Percentiles rank a stretch among this genome's conserved stretches.
phyloP scores from a whole-genome alignment of 2,888 invertebrate genomes.

The Melanophora roralis region DNA sequence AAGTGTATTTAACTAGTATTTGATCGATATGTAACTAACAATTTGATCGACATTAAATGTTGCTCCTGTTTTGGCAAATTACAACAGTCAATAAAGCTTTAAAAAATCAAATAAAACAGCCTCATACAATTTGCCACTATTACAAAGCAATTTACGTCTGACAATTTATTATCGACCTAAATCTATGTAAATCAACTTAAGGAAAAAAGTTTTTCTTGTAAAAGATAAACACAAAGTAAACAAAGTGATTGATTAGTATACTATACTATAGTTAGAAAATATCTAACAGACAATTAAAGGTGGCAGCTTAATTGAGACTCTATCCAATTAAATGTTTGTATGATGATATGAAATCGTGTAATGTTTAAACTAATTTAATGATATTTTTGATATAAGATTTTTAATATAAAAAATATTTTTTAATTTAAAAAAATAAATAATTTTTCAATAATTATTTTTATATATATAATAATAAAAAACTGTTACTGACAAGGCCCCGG shows the following conservation, averaged over 20 bases:
- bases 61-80: conserved; percentile 69
- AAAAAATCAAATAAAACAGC: background rate
- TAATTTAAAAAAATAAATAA: background rate
- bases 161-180: conserved; percentile 36
- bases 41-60: conserved; percentile 74
- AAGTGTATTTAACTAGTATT: conserved; percentile 37
- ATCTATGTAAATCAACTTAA: conserved; percentile 2
- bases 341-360: conserved; percentile 63
- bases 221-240: background rate
- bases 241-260: conserved; percentile 29
- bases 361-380: conserved; percentile 65
- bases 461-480: background rate
- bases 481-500: conserved; percentile 71
- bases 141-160: conserved; percentile 48
- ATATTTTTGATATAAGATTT: too few relatives aligned
- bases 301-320: conserved; percentile 72
- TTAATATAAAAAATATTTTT: conserved; percentile 15
- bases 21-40: conserved; percentile 72
- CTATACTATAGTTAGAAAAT: background rate
- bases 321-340: conserved; percentile 66
- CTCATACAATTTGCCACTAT: conserved; percentile 14
- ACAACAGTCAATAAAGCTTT: conserved; percentile 15
- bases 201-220: conserved; percentile 19
- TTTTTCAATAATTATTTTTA: background rate
- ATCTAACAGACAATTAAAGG: conserved; percentile 64